These are phyloP conservation scores for roundworm (Caenorhabditis elegans) DNA, from an alignment of 1,140 invertebrate species.

Conservation along the genomic window DNA sequence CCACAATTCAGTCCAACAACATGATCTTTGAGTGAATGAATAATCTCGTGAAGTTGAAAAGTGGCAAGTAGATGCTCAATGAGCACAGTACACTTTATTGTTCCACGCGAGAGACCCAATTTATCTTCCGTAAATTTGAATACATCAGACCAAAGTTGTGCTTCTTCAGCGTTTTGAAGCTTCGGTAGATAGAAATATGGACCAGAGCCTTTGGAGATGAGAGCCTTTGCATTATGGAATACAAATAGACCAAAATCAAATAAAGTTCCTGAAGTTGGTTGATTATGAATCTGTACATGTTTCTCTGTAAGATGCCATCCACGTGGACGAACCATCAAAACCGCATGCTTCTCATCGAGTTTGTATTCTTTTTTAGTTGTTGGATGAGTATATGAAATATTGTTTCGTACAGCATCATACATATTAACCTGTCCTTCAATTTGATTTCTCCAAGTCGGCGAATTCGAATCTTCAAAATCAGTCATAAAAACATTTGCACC, in stretches of 20 bases:
- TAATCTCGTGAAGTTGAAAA: constrained; percentile 73
- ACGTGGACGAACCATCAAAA: constrained; percentile 75
- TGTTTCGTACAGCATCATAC: constrained; percentile 69
- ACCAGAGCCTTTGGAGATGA: constrained; percentile 71
- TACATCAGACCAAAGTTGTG: constrained; percentile 74
- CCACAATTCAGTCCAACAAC: constrained; percentile 77
- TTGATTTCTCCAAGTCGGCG: constrained; percentile 76
- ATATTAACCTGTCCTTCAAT: constrained; percentile 74
- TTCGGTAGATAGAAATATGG: constrained; percentile 74
- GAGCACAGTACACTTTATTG: constrained; percentile 76
- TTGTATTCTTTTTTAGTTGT: constrained; percentile 63
- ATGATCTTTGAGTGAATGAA: constrained; percentile 74
- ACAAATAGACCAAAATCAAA: constrained; percentile 76
- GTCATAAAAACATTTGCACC: constrained; percentile 68
- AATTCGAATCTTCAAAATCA: constrained; percentile 73
- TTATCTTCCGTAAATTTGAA: constrained; percentile 73
- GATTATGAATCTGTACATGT: constrained; percentile 74
- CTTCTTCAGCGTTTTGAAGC: constrained; percentile 73
- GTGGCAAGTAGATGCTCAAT: constrained; percentile 76
- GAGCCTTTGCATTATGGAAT: constrained; percentile 72
- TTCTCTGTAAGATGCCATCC: constrained; percentile 78
- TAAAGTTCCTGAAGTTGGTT: constrained; percentile 73
- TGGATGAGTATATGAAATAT: constrained; percentile 67
- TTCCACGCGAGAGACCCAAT: constrained; percentile 70
- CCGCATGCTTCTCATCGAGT: constrained; percentile 60